A percentile compares a stretch with the other conserved stretches of the same genome.
phyloP scores from a whole-genome alignment of 1,140 invertebrate species.

The Rhopalosiphum maidis region DNA sequence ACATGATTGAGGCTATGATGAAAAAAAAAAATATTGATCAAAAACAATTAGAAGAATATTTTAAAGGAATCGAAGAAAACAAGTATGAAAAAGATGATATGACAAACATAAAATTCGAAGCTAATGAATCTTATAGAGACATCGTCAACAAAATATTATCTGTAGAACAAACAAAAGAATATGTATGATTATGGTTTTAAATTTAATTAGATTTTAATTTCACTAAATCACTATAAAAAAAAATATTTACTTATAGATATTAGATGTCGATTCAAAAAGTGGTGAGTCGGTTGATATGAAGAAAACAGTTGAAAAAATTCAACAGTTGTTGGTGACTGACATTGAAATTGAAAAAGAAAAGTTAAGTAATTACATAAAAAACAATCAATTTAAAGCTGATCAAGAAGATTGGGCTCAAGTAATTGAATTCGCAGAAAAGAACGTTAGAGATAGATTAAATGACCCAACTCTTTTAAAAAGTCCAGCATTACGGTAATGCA shows the following conservation, averaged over 20 bases:
- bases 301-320: background rate
- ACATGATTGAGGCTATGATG: constrained; percentile 27
- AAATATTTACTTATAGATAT: background rate
- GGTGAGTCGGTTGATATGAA: background rate
- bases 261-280: background rate
- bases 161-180: background rate
- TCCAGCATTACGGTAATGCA: constrained; percentile 26
- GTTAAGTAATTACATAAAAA: background rate
- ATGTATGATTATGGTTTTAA: background rate
- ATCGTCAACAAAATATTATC: constrained; percentile 18
- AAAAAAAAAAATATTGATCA: constrained; percentile 43
- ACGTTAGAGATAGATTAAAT: background rate
- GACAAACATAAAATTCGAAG: background rate
- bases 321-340: background rate
- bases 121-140: constrained; percentile 17
- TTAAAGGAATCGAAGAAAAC: background rate
- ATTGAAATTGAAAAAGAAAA: background rate
- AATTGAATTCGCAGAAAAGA: background rate
- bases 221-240: background rate
- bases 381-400: background rate
- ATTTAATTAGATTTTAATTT: background rate
- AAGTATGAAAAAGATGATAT: background rate
- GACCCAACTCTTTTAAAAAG: constrained; percentile 11
- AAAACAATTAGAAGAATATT: constrained; percentile 25
- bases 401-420: constrained; percentile 36